Evolutionary conservation across 53 echinoderm and acorn worm species (phyloP), one percentile per base, ranked within the genome.

Genomic region (Apostichopus leukothele): DNA sequence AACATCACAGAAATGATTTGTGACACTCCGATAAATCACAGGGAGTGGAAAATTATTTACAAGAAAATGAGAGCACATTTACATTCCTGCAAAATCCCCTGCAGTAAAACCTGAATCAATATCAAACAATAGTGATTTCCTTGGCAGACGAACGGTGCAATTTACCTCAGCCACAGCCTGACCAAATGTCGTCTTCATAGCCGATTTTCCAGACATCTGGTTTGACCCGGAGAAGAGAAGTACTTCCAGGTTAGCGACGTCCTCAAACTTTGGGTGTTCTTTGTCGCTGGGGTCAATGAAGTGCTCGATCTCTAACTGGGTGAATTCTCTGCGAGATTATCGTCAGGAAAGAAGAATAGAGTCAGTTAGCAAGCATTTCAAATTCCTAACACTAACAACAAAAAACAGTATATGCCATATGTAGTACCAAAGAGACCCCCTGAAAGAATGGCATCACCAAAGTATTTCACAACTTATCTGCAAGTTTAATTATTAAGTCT

Each of bases 271-370:
- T 66, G 92, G 91, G 89, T 98, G 99, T 74, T 93, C 93, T 84
- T 98, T 98, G 86, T 96, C 84, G 16, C 75, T n/a, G 13, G 99
- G 99, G 89, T 98, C 99, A 7, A 98, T 94, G 54, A 98, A 98
- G 39, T 98, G 95, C 91, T 98, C 99, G 13, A 98, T 98, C 83
- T 98, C 99, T 60, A 92, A 92, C 94, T 96, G 96, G 50, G 95
- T 93, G 74, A 98, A 98, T 89, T 98, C 99, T 79, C 99, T 98
- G 89, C 4, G 27, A 76, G 9, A 75, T 39, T 3, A 39, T 0
- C 39, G 3, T 3, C 39, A 39, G 39, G 12, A 25, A 75, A 39
- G 21, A 25, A 22, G 19, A 75, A 75, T 22, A 21, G 39, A 39
- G 39, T 39, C 0, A 39, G 39, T 39, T 39, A 39, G 39, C 39